A percentile compares a stretch with the other conserved stretches of the same genome.
Conservation (phyloP, 2,888 invertebrate genomes). For the Lasius fuliginosus region DNA sequence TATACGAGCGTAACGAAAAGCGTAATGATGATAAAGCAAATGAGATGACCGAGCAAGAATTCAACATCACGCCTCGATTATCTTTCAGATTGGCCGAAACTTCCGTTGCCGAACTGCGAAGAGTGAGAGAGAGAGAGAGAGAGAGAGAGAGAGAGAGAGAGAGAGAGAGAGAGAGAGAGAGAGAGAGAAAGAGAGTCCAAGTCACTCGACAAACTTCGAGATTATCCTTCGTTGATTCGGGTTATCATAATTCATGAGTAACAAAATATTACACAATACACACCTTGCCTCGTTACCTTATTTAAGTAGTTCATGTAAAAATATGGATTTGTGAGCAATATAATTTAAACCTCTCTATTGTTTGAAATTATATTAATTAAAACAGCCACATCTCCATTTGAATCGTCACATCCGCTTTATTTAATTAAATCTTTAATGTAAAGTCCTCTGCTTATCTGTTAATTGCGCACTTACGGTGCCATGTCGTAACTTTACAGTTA, state of each 20-base stretch:
- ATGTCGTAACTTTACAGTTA: constrained; percentile 49
- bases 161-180: not conserved
- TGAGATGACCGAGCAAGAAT: constrained; percentile 19
- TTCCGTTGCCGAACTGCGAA: not conserved
- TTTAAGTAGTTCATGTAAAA: not conserved
- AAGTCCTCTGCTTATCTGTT: constrained; percentile 46
- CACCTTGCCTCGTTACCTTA: constrained; percentile 18
- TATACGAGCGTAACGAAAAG: constrained; percentile 28
- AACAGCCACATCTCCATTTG: constrained; percentile 12
- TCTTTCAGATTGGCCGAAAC: constrained; percentile 15
- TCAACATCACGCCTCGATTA: constrained; percentile 59
- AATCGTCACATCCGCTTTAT: constrained; percentile 27
- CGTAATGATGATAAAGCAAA: constrained; percentile 64
- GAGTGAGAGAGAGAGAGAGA: not conserved
- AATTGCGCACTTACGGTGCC: constrained; percentile 49
- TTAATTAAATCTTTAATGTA: constrained; percentile 38
- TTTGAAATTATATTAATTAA: constrained; percentile 25
- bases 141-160: not conserved
- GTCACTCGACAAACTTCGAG: constrained; percentile 42
- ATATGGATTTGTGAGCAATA: not conserved
- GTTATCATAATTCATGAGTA: constrained; percentile 30
- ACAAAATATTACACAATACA: constrained; percentile 4
- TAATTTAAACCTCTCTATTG: constrained; percentile 12
- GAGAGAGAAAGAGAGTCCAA: not conserved
- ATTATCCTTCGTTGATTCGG: constrained; percentile 14